Conservation (phyloP, 2,888 invertebrate genomes). For the Leptogaster cylindrica region DNA sequence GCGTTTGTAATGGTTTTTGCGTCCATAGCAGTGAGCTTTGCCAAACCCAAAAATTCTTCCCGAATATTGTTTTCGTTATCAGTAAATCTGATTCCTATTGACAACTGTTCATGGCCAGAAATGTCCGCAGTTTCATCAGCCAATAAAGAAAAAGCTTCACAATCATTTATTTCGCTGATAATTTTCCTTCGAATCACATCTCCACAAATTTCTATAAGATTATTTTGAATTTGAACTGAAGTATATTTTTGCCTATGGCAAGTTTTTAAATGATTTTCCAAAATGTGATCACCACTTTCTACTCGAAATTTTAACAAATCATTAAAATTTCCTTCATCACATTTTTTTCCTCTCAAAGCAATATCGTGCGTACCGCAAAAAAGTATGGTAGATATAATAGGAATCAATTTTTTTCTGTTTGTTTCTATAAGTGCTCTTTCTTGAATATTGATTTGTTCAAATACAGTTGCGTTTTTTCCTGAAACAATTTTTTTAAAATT, state of each 20-base stretch:
- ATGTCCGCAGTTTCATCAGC: slow-evolving; percentile 52
- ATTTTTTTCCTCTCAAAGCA: slow-evolving; percentile 49
- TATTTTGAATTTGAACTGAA: slow-evolving; percentile 54
- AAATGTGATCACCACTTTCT: slow-evolving; percentile 50
- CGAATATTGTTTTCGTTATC: slow-evolving; percentile 47
- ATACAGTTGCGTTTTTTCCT: slow-evolving; percentile 24
- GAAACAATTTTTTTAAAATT: too few species aligned
- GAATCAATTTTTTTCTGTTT: slow-evolving; percentile 41
- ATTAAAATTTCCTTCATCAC: slow-evolving; percentile 47
- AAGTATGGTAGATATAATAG: slow-evolving; percentile 48
- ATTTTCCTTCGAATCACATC: slow-evolving; percentile 50
- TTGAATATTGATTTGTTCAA: slow-evolving; percentile 46
- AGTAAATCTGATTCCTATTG: slow-evolving; percentile 50
- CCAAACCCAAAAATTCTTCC: slow-evolving; percentile 52
- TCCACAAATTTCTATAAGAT: slow-evolving; percentile 52
- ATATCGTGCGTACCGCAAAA: slow-evolving; percentile 52
- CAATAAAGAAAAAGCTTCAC: slow-evolving; percentile 49
- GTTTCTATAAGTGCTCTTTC: slow-evolving; percentile 22
- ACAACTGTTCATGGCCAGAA: slow-evolving; percentile 51
- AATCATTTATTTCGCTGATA: slow-evolving; percentile 49
- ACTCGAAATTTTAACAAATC: slow-evolving; percentile 48
- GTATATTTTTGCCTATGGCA: slow-evolving; percentile 52
- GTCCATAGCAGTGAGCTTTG: slow-evolving; percentile 49
- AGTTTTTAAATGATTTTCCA: slow-evolving; percentile 51
- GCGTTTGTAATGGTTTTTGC: slow-evolving; percentile 38